Base-by-base conservation (phyloP, 2,888 invertebrate genomes). In the Cantharis rufa region DNA sequence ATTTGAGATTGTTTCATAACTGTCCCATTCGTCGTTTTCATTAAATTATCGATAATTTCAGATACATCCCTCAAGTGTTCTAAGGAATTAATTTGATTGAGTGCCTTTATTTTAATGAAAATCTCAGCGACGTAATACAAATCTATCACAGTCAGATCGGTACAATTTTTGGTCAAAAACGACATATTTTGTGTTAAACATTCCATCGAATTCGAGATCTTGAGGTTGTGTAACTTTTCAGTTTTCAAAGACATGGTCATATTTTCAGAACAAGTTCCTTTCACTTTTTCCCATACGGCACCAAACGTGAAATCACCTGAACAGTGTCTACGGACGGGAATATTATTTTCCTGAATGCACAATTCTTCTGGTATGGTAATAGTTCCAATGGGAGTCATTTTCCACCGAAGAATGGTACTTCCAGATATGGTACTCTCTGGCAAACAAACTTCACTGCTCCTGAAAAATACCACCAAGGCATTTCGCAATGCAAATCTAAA, bases 241-340 rank as follows among this genome's bases (percentile, higher is more conserved):
- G 78, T 74, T 75, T 72, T 78, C 5, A 24, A 24, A 5, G 75
- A 72, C 32, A 71, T 10, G 7, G 13, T 4, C 18, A 68, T 13
- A 10, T 78, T 74, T 24, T 73, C 72, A 10, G 79, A 72, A 75
- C 86, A 87, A 5, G 73, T 70, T 69, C 79, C 74, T 16, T 88
- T 87, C 0, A 89, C 83, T 3, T 85, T 75, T 32, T 89, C 89
- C 93, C 93, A 93, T 69, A 82, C 80, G 21, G 90, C 91, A 11
- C 93, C 93, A 7, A 87, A 81, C 4, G 91, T 82, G 83, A 92
- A 93, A 75, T 91, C 88, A 1, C 93, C 93, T 10, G 82, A 72
- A 82, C 93, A 93, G 72, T 86, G 86, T 80, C 92, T 88, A 24
- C 89, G 90, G 1, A 91, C 89, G 1, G 92, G 93, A 73, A 92